A percentile compares a stretch with the other conserved stretches of the same genome.
These are phyloP conservation scores for Therioaphis trifolii DNA, from an alignment of 2,888 invertebrate species.

Conservation along the genomic window DNA sequence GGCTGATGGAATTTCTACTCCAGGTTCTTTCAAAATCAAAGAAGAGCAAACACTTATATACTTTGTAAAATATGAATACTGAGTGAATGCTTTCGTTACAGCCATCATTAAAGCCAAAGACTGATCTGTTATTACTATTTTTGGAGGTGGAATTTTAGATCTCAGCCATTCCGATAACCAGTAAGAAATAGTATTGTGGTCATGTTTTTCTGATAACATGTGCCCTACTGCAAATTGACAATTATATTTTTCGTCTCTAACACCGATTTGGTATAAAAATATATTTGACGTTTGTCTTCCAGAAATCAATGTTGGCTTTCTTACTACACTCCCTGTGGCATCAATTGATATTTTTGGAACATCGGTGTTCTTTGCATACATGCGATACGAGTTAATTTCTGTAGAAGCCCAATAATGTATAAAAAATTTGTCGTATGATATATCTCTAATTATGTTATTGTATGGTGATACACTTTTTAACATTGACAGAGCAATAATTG, in stretches of 20 bases:
- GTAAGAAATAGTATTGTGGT: not conserved
- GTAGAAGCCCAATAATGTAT: no score
- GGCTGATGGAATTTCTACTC: not conserved
- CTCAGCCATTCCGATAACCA: conserved; percentile 37
- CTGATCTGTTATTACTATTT: conserved; percentile 22
- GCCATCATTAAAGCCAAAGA: conserved; percentile 32
- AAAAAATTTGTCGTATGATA: conserved; percentile 29
- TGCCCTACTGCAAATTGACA: conserved; percentile 11
- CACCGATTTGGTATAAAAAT: conserved; percentile 40
- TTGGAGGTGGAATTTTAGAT: not conserved
- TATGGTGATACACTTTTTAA: conserved; percentile 17
- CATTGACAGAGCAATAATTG: conserved; percentile 24
- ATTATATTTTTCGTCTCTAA: not conserved
- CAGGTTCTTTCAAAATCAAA: not conserved
- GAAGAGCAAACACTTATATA: conserved; percentile 16
- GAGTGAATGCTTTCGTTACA: conserved; percentile 2
- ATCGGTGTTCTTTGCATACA: not conserved
- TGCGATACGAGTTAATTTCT: conserved; percentile 24
- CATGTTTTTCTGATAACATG: conserved; percentile 58
- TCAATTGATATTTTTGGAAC: conserved; percentile 17
- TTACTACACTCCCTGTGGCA: conserved; percentile 20
- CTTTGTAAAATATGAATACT: conserved; percentile 18
- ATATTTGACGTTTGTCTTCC: no score
- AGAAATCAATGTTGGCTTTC: conserved; percentile 4
- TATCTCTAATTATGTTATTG: conserved; percentile 12